Evolutionary conservation across 1,140 invertebrate genomes (phyloP), one percentile per base, ranked within the genome.

Genomic region (Neodiprion pinetum): DNA sequence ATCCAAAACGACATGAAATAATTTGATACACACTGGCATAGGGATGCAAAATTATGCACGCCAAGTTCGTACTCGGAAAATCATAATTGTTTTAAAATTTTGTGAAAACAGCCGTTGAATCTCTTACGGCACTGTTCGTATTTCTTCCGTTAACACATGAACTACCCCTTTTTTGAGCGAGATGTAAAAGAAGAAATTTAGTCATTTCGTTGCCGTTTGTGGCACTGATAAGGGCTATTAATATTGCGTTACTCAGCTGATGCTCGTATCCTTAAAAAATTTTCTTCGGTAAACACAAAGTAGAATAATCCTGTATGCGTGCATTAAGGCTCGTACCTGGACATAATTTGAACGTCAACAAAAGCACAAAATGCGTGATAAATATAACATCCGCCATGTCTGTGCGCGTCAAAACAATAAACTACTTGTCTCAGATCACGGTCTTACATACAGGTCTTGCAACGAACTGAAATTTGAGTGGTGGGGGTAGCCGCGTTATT

Each of bases 341-440:
- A 80, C 81, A 83, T 78, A 79, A 80, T 76, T 77, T 76, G 49
- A 86, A 79, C 78, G 78, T 84, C 81, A 86, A 84, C 77, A 83
- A 84, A 49, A 87, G 76, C 75, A 85, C 75, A 76, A 86, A 83
- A 81, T 85, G 78, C 76, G 80, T 80, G 76, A 84, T 82, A 86
- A 86, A 84, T 83, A 86, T 79, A 86, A 72, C 77, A 85, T 83
- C 82, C 84, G 86, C 86, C 86, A 87, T 87, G 85, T 83, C 80
- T 81, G 71, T 78, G 70, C 78, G 82, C 80, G 80, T 85, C 83
- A 84, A 87, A 86, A 87, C 80, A 85, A 83, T 81, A 73, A 75
- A 77, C 73, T 76, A 74, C 69, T 67, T 53, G 70, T 72, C 65
- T 82, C 74, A 79, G 77, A 79, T 74, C 72, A 67, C 28, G 65